These are phyloP conservation scores for Chinchilla lanigera DNA, from an alignment of 2,113 vertebrate genomes.

Conservation along the genomic window DNA sequence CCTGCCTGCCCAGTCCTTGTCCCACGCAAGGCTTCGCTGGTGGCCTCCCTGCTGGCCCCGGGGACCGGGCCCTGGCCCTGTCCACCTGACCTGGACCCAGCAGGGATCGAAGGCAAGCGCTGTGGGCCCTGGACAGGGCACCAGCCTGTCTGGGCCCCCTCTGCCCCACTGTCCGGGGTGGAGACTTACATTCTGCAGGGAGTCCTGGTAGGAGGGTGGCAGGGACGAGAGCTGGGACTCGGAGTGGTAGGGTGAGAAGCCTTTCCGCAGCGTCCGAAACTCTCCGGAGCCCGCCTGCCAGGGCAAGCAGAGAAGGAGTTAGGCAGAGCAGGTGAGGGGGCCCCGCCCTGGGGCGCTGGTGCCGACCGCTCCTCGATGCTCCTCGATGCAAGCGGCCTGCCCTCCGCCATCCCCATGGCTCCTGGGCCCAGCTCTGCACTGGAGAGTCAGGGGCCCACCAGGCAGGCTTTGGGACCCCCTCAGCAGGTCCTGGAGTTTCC, in stretches of 20 bases:
- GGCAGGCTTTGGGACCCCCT: not conserved
- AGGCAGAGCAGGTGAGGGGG: not conserved
- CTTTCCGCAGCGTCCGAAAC: constrained; percentile 94
- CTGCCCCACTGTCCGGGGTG: rapidly evolving
- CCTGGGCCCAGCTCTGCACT: not conserved
- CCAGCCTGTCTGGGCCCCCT: rapidly evolving
- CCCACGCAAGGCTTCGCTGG: not conserved
- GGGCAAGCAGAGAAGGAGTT: not conserved
- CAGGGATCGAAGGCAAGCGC: not conserved
- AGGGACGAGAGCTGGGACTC: constrained; percentile 95
- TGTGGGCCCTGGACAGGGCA: not conserved
- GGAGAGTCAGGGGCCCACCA: rapidly evolving
- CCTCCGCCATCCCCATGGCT: rapidly evolving
- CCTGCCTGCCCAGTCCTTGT: not conserved
- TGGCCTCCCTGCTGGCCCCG: not conserved
- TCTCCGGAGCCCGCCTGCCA: constrained; percentile 92
- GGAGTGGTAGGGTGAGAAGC: constrained; percentile 94
- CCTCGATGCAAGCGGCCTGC: not conserved
- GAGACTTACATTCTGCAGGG: constrained; percentile 92
- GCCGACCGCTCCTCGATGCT: too few relatives aligned
- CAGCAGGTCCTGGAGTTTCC: not conserved
- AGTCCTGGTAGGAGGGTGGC: constrained; percentile 93
- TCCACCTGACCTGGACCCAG: not conserved
- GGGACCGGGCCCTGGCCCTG: not conserved
- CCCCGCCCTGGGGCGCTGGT: not conserved